Evolutionary conservation across 2,888 invertebrate species (phyloP).

Genomic region (Eurytoma californica): DNA sequence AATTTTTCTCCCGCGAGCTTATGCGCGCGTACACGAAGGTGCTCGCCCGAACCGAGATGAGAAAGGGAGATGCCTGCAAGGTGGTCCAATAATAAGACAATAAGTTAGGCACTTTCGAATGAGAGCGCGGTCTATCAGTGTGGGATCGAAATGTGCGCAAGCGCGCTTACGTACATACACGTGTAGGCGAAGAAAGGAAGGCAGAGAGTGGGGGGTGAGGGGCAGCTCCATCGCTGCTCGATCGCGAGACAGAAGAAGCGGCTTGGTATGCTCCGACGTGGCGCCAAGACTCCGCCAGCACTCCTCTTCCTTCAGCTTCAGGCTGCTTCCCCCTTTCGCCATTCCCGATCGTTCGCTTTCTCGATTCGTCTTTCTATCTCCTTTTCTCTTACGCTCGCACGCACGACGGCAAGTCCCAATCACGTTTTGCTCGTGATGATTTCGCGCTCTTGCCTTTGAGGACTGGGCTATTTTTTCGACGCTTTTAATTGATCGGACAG

Average conservation of each 20-base stretch:
- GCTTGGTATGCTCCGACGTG: constrained; percentile 52
- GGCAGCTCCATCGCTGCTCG: constrained; percentile 38
- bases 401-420: too few relatives aligned
- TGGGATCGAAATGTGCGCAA: constrained; percentile 66
- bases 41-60: constrained; percentile 21
- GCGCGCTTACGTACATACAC: constrained; percentile 1
- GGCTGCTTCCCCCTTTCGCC: constrained; percentile 26
- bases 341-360: not conserved
- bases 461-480: too few relatives aligned
- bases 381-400: constrained; percentile 14
- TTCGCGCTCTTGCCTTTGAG: too few relatives aligned
- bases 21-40: not conserved
- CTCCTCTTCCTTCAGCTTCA: constrained; percentile 42
- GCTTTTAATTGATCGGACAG: too few relatives aligned
- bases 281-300: constrained; percentile 55
- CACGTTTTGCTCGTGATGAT: too few relatives aligned
- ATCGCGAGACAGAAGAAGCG: constrained; percentile 35
- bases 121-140: constrained; percentile 64
- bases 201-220: constrained; percentile 41
- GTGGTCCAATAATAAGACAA: constrained; percentile 74
- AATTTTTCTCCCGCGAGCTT: constrained; percentile 36
- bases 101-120: constrained; percentile 66
- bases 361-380: constrained; percentile 48
- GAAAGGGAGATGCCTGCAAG: constrained; percentile 57
- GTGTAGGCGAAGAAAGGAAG: constrained; percentile 53